phyloP scores from a whole-genome alignment of 2,797 vertebrate species.

The Thalassophryne amazonica region DNA sequence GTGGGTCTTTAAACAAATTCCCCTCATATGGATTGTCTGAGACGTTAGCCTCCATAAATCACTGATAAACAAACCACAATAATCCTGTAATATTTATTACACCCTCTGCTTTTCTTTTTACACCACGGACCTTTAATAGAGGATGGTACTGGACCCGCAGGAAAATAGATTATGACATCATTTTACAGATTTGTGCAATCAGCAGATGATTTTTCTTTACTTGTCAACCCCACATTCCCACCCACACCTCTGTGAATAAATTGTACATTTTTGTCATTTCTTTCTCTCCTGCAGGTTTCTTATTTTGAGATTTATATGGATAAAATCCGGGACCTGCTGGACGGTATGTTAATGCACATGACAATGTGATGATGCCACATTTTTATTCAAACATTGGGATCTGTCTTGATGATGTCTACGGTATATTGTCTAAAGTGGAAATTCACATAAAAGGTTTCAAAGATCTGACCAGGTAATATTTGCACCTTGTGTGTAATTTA shows the following conservation, averaged over 20 bases:
- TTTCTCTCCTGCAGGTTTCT: slow-evolving; percentile 81
- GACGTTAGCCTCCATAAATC: slow-evolving; percentile 40
- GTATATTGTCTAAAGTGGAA: too few species aligned
- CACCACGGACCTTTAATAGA: slow-evolving; percentile 11
- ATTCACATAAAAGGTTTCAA: too few species aligned
- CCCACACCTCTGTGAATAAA: too few species aligned
- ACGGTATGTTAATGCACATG: slow-evolving; percentile 86
- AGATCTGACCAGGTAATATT: too few species aligned
- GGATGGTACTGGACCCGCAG: slow-evolving; percentile 17
- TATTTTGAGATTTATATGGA: slow-evolving; percentile 99
- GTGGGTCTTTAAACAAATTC: slow-evolving; percentile 27
- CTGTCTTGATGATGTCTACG: too few species aligned
- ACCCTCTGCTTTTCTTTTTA: slow-evolving; percentile 16
- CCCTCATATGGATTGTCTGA: slow-evolving; percentile 17
- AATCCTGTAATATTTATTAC: slow-evolving; percentile 28
- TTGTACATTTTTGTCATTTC: not conserved
- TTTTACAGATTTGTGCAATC: slow-evolving; percentile 26
- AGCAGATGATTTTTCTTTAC: too few species aligned
- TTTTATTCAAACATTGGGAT: too few species aligned
- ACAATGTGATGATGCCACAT: not conserved
- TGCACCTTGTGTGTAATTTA: too few species aligned
- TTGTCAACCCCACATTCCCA: too few species aligned
- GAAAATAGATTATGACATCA: slow-evolving; percentile 20
- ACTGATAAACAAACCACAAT: slow-evolving; percentile 34
- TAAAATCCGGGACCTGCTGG: slow-evolving; percentile 94